A percentile compares a stretch with the other conserved stretches of the same genome.
Conservation (phyloP, 2,797 vertebrate genomes). For the Danionella dracula region DNA sequence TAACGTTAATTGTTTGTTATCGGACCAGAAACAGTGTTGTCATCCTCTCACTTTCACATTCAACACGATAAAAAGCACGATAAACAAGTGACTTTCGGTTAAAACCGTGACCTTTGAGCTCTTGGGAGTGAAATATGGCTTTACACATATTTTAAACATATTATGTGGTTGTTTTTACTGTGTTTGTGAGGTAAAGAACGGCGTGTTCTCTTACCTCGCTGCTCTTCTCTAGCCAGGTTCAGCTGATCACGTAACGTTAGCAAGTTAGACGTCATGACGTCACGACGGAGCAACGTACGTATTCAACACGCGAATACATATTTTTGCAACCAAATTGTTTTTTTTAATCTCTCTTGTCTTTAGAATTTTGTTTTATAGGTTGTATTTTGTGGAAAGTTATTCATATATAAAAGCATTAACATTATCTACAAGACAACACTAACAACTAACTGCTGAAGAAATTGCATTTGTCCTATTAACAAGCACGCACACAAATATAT, state of each 20-base stretch:
- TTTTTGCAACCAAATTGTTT: not conserved
- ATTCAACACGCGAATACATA: too few relatives aligned
- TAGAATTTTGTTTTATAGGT: too few relatives aligned
- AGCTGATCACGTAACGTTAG: conserved; percentile 15
- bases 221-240: not conserved
- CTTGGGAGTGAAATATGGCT: too few relatives aligned
- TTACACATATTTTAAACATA: not conserved
- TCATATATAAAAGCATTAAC: too few relatives aligned
- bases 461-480: too few relatives aligned
- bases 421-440: too few relatives aligned
- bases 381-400: too few relatives aligned
- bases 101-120: too few relatives aligned
- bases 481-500: too few relatives aligned
- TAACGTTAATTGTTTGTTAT: not conserved
- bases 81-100: not conserved
- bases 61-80: not conserved
- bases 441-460: too few relatives aligned
- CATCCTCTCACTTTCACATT: not conserved
- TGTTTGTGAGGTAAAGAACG: conserved; percentile 35
- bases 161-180: not conserved
- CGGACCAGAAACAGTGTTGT: not conserved
- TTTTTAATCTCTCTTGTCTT: not conserved
- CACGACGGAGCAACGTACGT: not conserved
- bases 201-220: conserved; percentile 37
- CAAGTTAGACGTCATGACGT: not conserved